A percentile compares a stretch with the other conserved stretches of the same genome.
phyloP scores from a whole-genome alignment of 1,140 invertebrate species.

The Melipona quadrifasciata region DNA sequence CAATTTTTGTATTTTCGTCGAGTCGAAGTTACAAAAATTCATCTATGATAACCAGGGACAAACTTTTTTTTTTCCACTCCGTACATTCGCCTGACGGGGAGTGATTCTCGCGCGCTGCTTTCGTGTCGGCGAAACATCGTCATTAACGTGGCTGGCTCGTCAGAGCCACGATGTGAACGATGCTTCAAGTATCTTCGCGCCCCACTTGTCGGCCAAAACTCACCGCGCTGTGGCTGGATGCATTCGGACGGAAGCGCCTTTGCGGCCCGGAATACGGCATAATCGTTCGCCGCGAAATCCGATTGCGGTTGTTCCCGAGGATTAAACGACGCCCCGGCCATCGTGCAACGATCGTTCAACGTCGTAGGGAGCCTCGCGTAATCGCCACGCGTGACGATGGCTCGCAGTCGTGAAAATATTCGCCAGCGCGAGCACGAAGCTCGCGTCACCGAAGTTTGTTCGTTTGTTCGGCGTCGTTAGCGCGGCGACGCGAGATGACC shows the following conservation, averaged over 20 bases:
- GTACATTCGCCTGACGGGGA: constrained; percentile 28
- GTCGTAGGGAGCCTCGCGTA: not conserved
- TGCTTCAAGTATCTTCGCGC: constrained; percentile 55
- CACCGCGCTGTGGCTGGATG: constrained; percentile 45
- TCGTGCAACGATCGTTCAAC: not conserved
- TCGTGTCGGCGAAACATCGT: constrained; percentile 50
- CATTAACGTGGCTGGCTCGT: constrained; percentile 64
- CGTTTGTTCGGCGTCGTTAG: constrained; percentile 31
- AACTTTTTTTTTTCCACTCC: constrained; percentile 44
- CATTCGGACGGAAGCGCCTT: constrained; percentile 59
- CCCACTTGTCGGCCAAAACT: constrained; percentile 53
- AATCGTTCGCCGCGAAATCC: constrained; percentile 63
- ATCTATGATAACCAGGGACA: too few species aligned
- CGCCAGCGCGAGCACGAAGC: not conserved
- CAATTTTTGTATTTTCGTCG: too few species aligned
- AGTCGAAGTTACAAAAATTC: too few species aligned
- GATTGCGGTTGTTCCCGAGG: constrained; percentile 61
- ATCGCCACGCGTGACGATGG: not conserved
- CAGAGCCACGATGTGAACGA: constrained; percentile 45
- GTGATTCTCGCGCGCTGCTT: constrained; percentile 48
- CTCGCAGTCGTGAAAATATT: not conserved
- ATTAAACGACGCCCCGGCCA: constrained; percentile 23
- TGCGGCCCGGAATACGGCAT: constrained; percentile 52
- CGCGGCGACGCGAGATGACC: not conserved
- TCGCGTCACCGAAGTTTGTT: not conserved